Base-by-base conservation (phyloP, 2,888 invertebrate species). In the Andrena bucephala region DNA sequence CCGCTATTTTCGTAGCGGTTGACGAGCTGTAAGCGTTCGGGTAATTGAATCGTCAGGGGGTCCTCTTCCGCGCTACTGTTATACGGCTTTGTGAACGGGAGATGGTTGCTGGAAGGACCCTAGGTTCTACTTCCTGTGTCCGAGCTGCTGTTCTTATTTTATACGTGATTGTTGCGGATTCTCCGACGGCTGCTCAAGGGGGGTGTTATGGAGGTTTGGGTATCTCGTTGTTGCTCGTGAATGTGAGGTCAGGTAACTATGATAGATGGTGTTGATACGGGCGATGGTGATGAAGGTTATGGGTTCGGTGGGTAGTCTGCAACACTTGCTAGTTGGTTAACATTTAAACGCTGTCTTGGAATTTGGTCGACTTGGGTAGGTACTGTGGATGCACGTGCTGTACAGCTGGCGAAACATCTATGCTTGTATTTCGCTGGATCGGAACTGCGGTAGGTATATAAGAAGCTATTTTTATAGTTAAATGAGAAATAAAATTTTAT, bases 11-110 rank as follows among this genome's bases (percentile, higher is more conserved):
- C 73, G 57, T 69, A 52, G 50, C 54, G 16, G 59, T 77, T 69
- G 72, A 77, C 69, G 68, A 73, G 72, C 65, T 31, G 48, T 83
- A 77, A 83, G 66, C 65, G 77, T 36, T 59, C 57, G 16, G 27
- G 67, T 82, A 82, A 83, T 83, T 69, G 83, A 83, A 82, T 82
- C 72, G 67, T 77, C 16, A 36, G 24, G 27, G 6, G 36, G 50
- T 36, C 20, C 10, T 50, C 5, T 36, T 24, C 29, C n/a, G 48
- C 20, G 24, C 27, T 52, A 7, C 24, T 0, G 8, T 57, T 31
- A 13, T 6, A n/a, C 10, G 5, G 29, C 16, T 60, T 59, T 59
- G 8, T 10, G 1, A 57, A 20, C 10, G 13, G 5, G 2, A 20
- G 54, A n/a, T 5, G n/a, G 10, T 16, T 24, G 8, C n/a, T n/a